Percentiles rank a stretch among this genome's conserved stretches.
Conservation (phyloP, 2,888 invertebrate species). For the Osmoderma eremita region DNA sequence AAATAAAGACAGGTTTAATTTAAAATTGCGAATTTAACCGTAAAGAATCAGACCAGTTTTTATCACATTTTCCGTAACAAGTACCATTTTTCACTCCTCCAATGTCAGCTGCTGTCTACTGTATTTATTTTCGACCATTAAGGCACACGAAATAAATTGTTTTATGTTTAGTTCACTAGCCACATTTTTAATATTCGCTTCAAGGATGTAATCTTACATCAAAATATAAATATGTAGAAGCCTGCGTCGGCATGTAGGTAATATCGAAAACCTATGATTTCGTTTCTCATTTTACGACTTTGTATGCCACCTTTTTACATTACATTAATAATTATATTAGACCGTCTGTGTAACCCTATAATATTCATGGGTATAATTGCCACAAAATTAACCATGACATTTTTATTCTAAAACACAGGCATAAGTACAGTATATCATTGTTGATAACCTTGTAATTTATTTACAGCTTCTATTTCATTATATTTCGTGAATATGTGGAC, state of each 20-base stretch:
- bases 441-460: constrained; percentile 32
- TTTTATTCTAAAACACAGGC: constrained; percentile 15
- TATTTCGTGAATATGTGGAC: constrained; percentile 18
- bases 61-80: background rate
- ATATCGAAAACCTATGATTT: no score
- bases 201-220: no score
- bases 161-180: no score
- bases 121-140: no score
- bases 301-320: constrained; percentile 1
- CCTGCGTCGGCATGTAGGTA: no score
- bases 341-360: background rate
- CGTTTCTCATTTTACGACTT: background rate
- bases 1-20: no score
- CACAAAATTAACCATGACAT: constrained; percentile 28
- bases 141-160: no score
- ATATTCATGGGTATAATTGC: constrained; percentile 21
- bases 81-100: background rate
- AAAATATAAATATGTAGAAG: no score
- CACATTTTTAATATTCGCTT: no score
- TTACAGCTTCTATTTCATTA: constrained; percentile 11
- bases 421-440: background rate
- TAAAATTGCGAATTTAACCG: no score
- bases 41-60: no score
- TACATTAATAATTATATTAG: constrained; percentile 19
- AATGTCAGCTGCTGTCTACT: background rate